Base-by-base conservation (phyloP, 1,140 invertebrate genomes). In the Drosophila sturtevanti region DNA sequence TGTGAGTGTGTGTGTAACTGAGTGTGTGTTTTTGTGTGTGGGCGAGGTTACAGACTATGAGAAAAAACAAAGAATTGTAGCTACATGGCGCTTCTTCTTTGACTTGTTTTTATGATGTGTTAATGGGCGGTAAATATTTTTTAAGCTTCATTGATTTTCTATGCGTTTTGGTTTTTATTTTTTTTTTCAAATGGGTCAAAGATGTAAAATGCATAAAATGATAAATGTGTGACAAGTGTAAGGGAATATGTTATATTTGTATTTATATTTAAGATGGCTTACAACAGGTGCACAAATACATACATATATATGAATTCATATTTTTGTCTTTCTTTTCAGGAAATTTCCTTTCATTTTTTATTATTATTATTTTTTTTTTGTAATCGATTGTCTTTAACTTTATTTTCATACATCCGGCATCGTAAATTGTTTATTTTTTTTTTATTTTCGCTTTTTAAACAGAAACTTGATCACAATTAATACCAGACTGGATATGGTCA, bases 61-160 rank as follows among this genome's bases (percentile, higher is more conserved):
- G 81, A 77, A 78, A 81, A 85, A 72, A 69, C 12, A 9, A 61
- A 7, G 2, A 62, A 5, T 21, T 16, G 59, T 27, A 21, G 35
- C 18, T 72, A 65, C 37, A 60, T 37, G 31, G 16, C 41, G 35
- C 60, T 61, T 55, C 18, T 34, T 55, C 35, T 18, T 14, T 62
- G 51, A 52, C 48, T 61, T 24, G 52, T 22, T 11, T 54, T 79
- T 74, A 86, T 66, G 81, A 81, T 60, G 78, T 86, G 81, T 79
- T 87, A 86, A 86, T 86, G 82, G 81, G 81, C 81, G 82, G 81
- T 86, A 87, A 86, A 86, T 81, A 86, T 87, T 75, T 81, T 61
- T 66, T 79, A 86, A 87, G 81, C 81, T 86, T 64, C 81, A 86
- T 86, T 87, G 81, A 86, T 81, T 86, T 81, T 76, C 24, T 77